Percentiles rank a stretch among this genome's conserved stretches.
Evolutionary conservation across 2,797 vertebrate genomes (phyloP).

Genomic region (Taeniopygia guttata): DNA sequence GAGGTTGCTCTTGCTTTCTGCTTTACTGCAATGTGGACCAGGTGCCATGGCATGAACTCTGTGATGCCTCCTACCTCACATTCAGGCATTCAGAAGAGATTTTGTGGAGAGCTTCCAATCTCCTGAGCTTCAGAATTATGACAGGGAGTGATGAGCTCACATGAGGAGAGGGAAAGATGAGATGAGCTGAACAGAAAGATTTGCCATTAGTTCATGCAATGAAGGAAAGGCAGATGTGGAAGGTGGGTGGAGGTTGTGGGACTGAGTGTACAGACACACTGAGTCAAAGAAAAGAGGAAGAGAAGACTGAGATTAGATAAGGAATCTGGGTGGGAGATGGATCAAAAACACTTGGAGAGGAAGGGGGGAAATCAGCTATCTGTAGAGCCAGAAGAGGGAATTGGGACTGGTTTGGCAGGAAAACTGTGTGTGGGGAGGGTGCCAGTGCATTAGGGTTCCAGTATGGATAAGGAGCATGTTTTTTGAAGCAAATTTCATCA

Average conservation of each 20-base stretch:
- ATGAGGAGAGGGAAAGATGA: background rate
- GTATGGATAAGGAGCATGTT: background rate
- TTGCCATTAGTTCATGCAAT: background rate
- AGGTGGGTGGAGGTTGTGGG: background rate
- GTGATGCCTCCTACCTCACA: background rate
- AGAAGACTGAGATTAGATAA: conserved; percentile 25
- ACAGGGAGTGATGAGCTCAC: background rate
- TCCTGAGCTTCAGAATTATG: background rate
- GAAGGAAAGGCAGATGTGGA: background rate
- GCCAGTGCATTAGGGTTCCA: background rate
- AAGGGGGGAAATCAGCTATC: background rate
- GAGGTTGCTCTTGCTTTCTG: background rate
- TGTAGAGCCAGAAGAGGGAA: background rate
- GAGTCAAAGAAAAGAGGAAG: background rate
- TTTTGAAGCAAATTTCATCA: background rate
- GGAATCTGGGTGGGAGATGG: background rate
- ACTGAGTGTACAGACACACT: background rate
- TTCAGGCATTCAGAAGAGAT: background rate
- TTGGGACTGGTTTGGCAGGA: conserved; percentile 3
- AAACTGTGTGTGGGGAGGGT: background rate
- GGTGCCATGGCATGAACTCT: background rate
- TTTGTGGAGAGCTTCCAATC: background rate
- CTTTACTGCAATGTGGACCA: background rate
- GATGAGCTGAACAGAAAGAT: background rate
- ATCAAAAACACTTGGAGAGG: background rate